phyloP scores from a whole-genome alignment of 2,797 vertebrate genomes.

The Microctenopoma lineatum region DNA sequence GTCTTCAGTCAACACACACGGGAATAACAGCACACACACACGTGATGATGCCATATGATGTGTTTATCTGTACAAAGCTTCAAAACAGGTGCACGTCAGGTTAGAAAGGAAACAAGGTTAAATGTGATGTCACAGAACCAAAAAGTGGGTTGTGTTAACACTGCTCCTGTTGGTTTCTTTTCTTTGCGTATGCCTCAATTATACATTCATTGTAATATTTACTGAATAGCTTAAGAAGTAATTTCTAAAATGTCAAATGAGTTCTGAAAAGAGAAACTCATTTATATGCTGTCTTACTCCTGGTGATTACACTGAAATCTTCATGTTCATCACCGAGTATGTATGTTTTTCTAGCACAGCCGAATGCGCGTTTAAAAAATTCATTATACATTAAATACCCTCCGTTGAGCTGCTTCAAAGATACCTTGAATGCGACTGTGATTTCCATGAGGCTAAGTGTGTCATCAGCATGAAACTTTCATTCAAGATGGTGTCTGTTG shows the following conservation, averaged over 20 bases:
- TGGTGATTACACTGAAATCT: conserved; percentile 28
- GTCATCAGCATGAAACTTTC: conserved; percentile 64
- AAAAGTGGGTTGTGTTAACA: conserved; percentile 7
- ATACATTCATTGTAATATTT: conserved; percentile 2
- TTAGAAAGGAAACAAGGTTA: neutral
- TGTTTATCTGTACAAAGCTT: conserved; percentile 22
- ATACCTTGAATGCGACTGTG: conserved; percentile 48
- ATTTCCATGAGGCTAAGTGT: conserved; percentile 48
- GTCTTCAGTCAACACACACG: conserved; percentile 30
- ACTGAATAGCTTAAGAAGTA: neutral
- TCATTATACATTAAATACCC: conserved; percentile 25
- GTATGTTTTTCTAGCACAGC: conserved; percentile 38
- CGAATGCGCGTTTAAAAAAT: conserved; percentile 52
- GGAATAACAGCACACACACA: conserved; percentile 34
- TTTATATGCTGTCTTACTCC: conserved; percentile 7
- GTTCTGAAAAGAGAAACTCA: neutral
- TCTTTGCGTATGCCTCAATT: neutral
- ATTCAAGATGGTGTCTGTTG: conserved; percentile 51
- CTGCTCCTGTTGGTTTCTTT: neutral
- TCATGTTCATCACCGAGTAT: conserved; percentile 30
- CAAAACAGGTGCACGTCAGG: conserved; percentile 6
- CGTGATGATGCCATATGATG: conserved; percentile 23
- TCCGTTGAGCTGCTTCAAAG: conserved; percentile 40
- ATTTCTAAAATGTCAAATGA: conserved; percentile 26
- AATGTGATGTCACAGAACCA: neutral